Evolutionary conservation across 2,888 invertebrate species (phyloP), one percentile per base, ranked within the genome.

Genomic region (Pomacea canaliculata): DNA sequence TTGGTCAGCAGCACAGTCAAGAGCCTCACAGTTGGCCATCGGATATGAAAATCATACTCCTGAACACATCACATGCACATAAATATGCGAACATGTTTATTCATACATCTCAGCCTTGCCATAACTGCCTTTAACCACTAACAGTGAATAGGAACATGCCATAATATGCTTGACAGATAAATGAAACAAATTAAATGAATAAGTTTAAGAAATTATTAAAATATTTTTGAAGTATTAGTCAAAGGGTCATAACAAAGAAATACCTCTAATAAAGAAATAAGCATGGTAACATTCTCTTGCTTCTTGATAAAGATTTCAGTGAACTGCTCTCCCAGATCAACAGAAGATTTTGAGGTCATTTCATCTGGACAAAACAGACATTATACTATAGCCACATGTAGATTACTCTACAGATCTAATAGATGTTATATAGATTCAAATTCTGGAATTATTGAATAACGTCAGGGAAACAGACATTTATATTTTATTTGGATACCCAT

Each of bases 271-370:
- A 97, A 93, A 77, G 95, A 94, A 83, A 99, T 91, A 0, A 98
- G 93, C 48, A 96, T 91, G 70, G 94, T 93, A 16, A 98, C 94
- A 91, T 96, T 96, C 83, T 97, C 96, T 37, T 94, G 92, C 85
- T 95, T 94, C 91, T 98, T 98, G 59, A 97, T 95, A 90, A 97
- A 98, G 93, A 98, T 98, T 92, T 98, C 98, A 0, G 98, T 97
- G 91, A 98, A 99, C 79, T 92, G 90, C 60, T 89, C 90, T 19
- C 92, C 92, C 27, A 92, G 80, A 71, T 92, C 92, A 77, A 85
- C 86, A 37, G 86, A 77, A 66, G 82, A 77, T 49, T 79, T 78
- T 60, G 80, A 80, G 8, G 83, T 76, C 65, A 84, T 83, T 37
- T 87, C 87, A 79, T 89, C 89, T 87, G 82, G 1, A 37, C 37